Evolutionary conservation across 1,140 invertebrate species (phyloP).

Genomic region (Hyles vespertilio): DNA sequence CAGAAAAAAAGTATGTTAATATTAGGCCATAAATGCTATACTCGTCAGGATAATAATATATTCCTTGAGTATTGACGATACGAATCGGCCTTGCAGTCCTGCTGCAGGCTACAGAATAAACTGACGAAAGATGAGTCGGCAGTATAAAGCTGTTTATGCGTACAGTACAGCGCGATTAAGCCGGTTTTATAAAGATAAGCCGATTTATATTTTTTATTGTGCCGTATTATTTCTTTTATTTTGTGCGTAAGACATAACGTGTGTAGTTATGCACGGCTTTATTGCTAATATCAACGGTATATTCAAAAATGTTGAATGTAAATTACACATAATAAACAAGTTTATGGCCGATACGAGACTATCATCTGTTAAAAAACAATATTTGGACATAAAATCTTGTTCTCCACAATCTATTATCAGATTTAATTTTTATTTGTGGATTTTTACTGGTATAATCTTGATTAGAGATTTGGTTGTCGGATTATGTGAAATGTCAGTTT

Average conservation of each 20-base stretch:
- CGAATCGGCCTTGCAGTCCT: too few relatives aligned
- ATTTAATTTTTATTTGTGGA: constrained; percentile 4
- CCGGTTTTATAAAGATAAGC: constrained; percentile 72
- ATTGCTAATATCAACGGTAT: constrained; percentile 43
- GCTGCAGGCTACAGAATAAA: too few relatives aligned
- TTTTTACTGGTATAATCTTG: background rate
- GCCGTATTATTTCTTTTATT: constrained; percentile 50
- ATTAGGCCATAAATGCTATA: too few relatives aligned
- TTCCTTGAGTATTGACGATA: too few relatives aligned
- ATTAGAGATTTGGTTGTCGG: constrained; percentile 4
- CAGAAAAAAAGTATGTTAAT: too few relatives aligned
- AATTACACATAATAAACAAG: constrained; percentile 23
- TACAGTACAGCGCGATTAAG: constrained; percentile 41
- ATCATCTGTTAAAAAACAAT: constrained; percentile 30
- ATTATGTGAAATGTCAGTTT: background rate
- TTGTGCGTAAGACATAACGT: constrained; percentile 38
- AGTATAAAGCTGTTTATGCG: background rate
- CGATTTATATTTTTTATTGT: constrained; percentile 68
- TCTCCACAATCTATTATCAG: constrained; percentile 8
- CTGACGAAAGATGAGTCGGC: too few relatives aligned
- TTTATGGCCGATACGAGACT: constrained; percentile 12
- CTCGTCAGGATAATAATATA: too few relatives aligned
- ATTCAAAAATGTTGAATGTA: constrained; percentile 29
- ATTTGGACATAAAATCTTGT: constrained; percentile 20
- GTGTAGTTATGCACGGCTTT: constrained; percentile 32